phyloP scores from a whole-genome alignment of 2,888 invertebrate genomes.

The Bugulina stolonifera region DNA sequence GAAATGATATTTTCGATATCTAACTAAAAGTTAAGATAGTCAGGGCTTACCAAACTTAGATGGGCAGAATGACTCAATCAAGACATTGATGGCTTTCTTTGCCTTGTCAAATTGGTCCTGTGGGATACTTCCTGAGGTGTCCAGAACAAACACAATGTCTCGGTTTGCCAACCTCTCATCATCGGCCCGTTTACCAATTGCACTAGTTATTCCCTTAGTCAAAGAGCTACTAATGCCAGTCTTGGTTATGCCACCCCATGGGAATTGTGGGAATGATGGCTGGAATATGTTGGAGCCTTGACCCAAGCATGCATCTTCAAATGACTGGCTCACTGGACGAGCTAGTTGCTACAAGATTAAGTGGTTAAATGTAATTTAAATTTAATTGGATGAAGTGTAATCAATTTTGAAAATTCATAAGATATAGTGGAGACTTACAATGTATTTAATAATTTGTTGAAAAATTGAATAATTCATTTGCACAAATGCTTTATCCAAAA shows the following conservation, averaged over 20 bases:
- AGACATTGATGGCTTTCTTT: conserved; percentile 20
- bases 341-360: conserved; percentile 19
- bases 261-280: background rate
- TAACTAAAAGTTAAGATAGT: too few relatives aligned
- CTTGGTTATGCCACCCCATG: background rate
- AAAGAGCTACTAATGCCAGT: background rate
- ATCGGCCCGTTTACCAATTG: background rate
- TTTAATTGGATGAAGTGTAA: too few relatives aligned
- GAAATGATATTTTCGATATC: too few relatives aligned
- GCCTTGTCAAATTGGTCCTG: conserved; percentile 9
- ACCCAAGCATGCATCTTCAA: conserved; percentile 19
- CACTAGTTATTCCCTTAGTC: too few relatives aligned
- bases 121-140: conserved; percentile 10
- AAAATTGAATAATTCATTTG: too few relatives aligned
- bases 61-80: conserved; percentile 22
- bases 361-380: too few relatives aligned
- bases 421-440: too few relatives aligned
- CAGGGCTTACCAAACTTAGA: conserved; percentile 12
- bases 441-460: too few relatives aligned
- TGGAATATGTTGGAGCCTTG: background rate
- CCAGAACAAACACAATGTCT: conserved; percentile 20
- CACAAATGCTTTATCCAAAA: too few relatives aligned
- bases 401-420: too few relatives aligned
- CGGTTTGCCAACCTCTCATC: background rate
- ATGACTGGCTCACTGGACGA: background rate